Evolutionary conservation across 2,888 invertebrate genomes (phyloP).

Genomic region (Mesorhabditis sp.): DNA sequence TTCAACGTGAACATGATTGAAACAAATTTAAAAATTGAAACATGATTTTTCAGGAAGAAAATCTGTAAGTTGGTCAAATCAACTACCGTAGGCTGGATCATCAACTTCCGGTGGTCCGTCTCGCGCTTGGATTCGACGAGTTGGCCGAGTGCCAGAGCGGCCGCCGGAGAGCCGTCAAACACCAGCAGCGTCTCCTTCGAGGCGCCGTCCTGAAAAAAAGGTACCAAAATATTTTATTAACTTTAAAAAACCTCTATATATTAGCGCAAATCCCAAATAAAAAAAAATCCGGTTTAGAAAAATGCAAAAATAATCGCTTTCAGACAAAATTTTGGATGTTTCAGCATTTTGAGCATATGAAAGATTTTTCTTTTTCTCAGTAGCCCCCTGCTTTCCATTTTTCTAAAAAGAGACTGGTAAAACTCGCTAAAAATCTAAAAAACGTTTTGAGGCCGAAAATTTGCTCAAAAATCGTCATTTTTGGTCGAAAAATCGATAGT

Average conservation of each 20-base stretch:
- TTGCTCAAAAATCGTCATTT: too few species aligned
- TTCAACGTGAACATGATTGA: too few species aligned
- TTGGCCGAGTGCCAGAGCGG: constrained; percentile 29
- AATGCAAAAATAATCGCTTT: not conserved
- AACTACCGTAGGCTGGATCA: constrained; percentile 31
- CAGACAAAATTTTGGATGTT: not conserved
- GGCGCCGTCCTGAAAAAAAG: constrained; percentile 25
- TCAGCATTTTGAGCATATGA: too few species aligned
- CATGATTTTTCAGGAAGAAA: not conserved
- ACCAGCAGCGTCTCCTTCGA: constrained; percentile 32
- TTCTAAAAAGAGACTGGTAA: too few species aligned
- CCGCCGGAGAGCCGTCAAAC: constrained; percentile 30
- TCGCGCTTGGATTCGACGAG: constrained; percentile 30
- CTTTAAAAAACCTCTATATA: not conserved
- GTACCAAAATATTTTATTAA: not conserved
- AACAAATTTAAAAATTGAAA: too few species aligned
- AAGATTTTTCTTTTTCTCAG: too few species aligned
- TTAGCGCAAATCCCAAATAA: constrained; percentile 3
- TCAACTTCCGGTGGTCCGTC: constrained; percentile 25
- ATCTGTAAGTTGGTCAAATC: not conserved
- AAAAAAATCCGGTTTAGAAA: not conserved
- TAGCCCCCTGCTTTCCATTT: too few species aligned
- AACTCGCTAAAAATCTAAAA: too few species aligned
- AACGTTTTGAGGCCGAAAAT: too few species aligned
- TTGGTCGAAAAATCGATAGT: too few species aligned